Conservation (phyloP, 2,888 invertebrate genomes). For the Tuberolachnus salignus region DNA sequence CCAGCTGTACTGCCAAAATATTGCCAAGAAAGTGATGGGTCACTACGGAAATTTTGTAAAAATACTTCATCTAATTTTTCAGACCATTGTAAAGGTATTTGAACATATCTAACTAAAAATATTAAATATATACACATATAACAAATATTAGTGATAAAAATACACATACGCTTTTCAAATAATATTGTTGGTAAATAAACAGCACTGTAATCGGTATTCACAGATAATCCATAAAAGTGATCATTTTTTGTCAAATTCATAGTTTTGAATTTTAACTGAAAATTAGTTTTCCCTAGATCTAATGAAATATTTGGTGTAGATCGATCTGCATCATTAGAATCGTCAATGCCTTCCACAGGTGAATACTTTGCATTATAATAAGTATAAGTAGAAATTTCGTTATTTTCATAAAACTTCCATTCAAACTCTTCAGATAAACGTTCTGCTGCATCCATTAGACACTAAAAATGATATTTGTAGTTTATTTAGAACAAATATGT, state of each 20-base stretch:
- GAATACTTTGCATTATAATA: slow-evolving; percentile 88
- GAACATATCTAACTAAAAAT: slow-evolving; percentile 62
- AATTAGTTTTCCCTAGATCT: slow-evolving; percentile 29
- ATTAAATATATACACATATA: neutral
- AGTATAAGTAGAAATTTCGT: slow-evolving; percentile 66
- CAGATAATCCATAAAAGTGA: slow-evolving; percentile 83
- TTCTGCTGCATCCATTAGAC: slow-evolving; percentile 80
- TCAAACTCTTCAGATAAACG: slow-evolving; percentile 70
- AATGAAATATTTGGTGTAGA: slow-evolving; percentile 25
- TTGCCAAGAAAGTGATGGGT: slow-evolving; percentile 94
- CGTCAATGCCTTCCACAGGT: slow-evolving; percentile 62
- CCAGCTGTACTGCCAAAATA: slow-evolving; percentile 96
- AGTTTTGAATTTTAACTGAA: slow-evolving; percentile 43
- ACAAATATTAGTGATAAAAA: slow-evolving; percentile 1
- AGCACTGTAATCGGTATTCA: slow-evolving; percentile 80
- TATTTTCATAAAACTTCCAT: slow-evolving; percentile 64
- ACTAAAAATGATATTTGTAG: slow-evolving; percentile 63
- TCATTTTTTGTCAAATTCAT: slow-evolving; percentile 58
- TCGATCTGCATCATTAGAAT: slow-evolving; percentile 60
- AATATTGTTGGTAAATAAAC: slow-evolving; percentile 95
- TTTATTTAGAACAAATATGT: slow-evolving; percentile 5
- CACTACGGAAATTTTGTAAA: slow-evolving; percentile 80
- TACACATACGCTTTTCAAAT: slow-evolving; percentile 75
- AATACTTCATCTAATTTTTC: slow-evolving; percentile 83
- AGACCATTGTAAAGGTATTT: slow-evolving; percentile 89